Base-by-base conservation (phyloP, 2,797 vertebrate genomes). In the Peromyscus attwateri region DNA sequence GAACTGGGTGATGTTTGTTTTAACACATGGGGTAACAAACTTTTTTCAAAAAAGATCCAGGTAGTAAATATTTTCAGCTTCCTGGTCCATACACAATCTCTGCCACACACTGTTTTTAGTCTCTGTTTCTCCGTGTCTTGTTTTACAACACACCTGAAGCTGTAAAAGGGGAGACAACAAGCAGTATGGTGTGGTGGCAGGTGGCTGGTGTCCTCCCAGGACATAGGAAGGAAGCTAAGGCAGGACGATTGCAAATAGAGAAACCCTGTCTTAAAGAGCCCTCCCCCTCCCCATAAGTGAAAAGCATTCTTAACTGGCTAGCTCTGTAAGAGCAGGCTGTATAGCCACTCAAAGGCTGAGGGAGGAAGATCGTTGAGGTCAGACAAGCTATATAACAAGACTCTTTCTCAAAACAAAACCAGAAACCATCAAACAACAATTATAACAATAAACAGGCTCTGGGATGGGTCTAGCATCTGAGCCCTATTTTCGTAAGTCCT, bases 51-150 rank as follows among this genome's bases (percentile, higher is more conserved):
- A 81, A 88, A 92, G 49, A 60, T 37, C 71, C 60, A 91, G 37
- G 37, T 31, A 84, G n/a, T 75, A 94, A 90, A 92, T 90, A 93
- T 71, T 93, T 93, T 87, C 92, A 79, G 40, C 64, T 94, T 89
- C 75, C n/a, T 82, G n/a, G 46, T 37, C n/a, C 55, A 70, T 60
- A n/a, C 46, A 75, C 55, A 68, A 37, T 62, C 52, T 92, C 94
- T 93, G n/a, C 68, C n/a, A 73, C 21, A 55, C 49, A 57, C 60
- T 94, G 19, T 87, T 87, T 64, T 81, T 55, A 17, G 10, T 73
- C 87, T 25, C n/a, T 75, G 1, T 14, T 66, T 80, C 31, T 79
- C n/a, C 4, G 6, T 57, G 66, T 57, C 62, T 85, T 84, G 62
- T 81, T 95, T 62, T 19, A 88, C 10, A 88, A 77, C 13, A 77